phyloP scores from a whole-genome alignment of 2,888 invertebrate genomes.

The Scrobipalpa atriplicella region DNA sequence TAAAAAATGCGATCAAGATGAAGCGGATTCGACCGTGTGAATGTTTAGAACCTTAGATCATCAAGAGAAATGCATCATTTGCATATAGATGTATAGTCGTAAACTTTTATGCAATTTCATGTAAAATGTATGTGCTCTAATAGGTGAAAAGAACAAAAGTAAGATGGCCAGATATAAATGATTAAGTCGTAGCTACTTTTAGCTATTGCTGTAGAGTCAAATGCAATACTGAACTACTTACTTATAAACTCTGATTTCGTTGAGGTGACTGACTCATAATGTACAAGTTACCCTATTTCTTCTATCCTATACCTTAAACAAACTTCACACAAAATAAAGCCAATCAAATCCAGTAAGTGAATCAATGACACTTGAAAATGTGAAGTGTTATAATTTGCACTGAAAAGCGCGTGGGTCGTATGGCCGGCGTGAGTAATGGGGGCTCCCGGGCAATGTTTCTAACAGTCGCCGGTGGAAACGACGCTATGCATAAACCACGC shows the following conservation, averaged over 20 bases:
- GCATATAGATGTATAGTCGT: neutral
- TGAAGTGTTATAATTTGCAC: constrained; percentile 33
- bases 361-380: constrained; percentile 28
- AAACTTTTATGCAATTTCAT: constrained; percentile 3
- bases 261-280: too few relatives aligned
- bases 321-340: neutral
- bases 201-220: too few relatives aligned
- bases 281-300: too few relatives aligned
- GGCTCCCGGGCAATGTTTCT: constrained; percentile 45
- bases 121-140: neutral
- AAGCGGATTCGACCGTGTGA: constrained; percentile 57
- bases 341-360: neutral
- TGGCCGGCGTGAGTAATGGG: constrained; percentile 44
- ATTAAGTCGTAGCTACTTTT: too few relatives aligned
- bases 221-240: too few relatives aligned
- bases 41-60: constrained; percentile 50
- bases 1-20: constrained; percentile 67
- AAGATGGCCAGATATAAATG: too few relatives aligned
- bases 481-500: constrained; percentile 35
- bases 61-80: constrained; percentile 49
- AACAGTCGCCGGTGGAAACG: constrained; percentile 41
- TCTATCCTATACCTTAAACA: too few relatives aligned
- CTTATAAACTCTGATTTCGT: too few relatives aligned
- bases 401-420: constrained; percentile 34
- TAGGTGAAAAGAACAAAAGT: neutral